Base-by-base conservation (phyloP, 1,140 invertebrate genomes). In the Lasioglossum baleicum region DNA sequence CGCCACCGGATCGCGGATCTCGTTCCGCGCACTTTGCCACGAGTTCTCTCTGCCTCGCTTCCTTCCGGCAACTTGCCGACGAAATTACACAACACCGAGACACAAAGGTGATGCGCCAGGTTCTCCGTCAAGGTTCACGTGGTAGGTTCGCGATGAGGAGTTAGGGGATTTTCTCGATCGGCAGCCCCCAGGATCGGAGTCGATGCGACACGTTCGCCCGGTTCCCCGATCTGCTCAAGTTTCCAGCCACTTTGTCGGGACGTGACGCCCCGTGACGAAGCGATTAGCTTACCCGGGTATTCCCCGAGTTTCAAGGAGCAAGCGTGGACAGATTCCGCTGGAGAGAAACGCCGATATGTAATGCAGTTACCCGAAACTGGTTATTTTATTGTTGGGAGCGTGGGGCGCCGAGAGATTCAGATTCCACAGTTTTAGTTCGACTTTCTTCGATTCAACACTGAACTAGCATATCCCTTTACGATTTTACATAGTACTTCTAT, bases 61-160 rank as follows among this genome's bases (percentile, higher is more conserved):
- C 76, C 76, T 78, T 78, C 76, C 68, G 69, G 31, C 69, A 78
- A 78, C 60, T 78, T 78, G 44, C 31, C 60, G 17, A 48, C 69
- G 76, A 78, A 78, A 78, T 78, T 78, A 78, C 76, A 61, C 61
- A 72, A 73, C 76, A 48, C 17, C 76, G 60, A 60, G 76, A 65
- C 67, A 77, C 69, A 78, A 73, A 73, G 61, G 76, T 72, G 69
- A 78, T 31, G 58, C n/a, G 42, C n/a, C 40, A n/a, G 35, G 31
- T 22, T 42, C 51, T 17, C 22, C 35, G 63, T 13, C n/a, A 20
- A 10, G 35, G 3, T 2, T 8, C 31, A 20, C 64, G 48, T 20
- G 10, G 8, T 48, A 10, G 10, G 2, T 7, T n/a, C 10, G 8
- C 22, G 42, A 7, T 2, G 3, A 8, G 10, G 8, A 66, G 20